Conservation (phyloP, 2,113 vertebrate genomes). For the Scatophagus argus region DNA sequence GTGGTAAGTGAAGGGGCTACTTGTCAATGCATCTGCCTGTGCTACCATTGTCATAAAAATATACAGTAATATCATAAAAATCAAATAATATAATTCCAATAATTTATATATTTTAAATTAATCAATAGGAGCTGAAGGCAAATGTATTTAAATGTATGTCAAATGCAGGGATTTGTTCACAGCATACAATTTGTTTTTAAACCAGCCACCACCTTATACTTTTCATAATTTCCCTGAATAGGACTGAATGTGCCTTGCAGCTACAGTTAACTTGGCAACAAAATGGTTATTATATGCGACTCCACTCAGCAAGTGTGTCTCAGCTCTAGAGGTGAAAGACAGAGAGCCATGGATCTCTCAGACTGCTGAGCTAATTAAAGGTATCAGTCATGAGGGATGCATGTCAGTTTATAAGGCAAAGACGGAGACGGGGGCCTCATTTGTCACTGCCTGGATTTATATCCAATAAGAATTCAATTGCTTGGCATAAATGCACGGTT, state of each 20-base stretch:
- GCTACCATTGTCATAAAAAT: too few relatives aligned
- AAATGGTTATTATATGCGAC: constrained; percentile 40
- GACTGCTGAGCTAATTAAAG: constrained; percentile 76
- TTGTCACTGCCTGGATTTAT: constrained; percentile 77
- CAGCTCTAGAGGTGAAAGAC: constrained; percentile 56
- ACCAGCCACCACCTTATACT: background rate
- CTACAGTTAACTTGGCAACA: constrained; percentile 48
- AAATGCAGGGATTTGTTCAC: background rate
- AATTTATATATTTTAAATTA: background rate
- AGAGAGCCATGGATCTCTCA: constrained; percentile 59
- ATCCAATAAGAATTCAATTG: constrained; percentile 82
- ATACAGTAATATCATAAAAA: too few relatives aligned
- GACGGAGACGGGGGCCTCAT: constrained; percentile 62
- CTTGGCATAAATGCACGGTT: constrained; percentile 75
- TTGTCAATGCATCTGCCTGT: too few relatives aligned
- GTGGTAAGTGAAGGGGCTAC: too few relatives aligned
- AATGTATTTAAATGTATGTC: background rate
- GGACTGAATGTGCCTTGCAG: background rate
- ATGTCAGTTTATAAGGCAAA: constrained; percentile 70
- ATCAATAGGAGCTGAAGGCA: background rate
- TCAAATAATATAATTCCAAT: background rate
- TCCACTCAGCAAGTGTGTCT: constrained; percentile 43
- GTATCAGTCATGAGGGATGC: constrained; percentile 77
- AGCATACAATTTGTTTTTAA: constrained; percentile 8
- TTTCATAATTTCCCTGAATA: constrained; percentile 30